A percentile compares a stretch with the other conserved stretches of the same genome.
These are phyloP conservation scores for Clarias laeviceps DNA, from an alignment of 2,797 vertebrate genomes.

Conservation along the genomic window DNA sequence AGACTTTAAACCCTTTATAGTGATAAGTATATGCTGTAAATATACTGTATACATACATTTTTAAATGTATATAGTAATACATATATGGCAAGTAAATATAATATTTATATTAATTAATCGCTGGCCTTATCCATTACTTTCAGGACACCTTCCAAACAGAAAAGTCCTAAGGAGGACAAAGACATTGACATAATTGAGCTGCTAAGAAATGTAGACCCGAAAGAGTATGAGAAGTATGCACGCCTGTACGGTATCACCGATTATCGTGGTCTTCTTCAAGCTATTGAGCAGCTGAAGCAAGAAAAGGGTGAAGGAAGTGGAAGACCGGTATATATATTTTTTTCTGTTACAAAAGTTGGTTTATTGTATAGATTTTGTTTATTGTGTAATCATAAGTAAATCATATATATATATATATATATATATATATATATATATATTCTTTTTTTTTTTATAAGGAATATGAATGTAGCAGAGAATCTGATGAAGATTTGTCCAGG, in stretches of 20 bases:
- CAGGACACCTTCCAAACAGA: slow-evolving; percentile 91
- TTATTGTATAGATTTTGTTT: slow-evolving; percentile 13
- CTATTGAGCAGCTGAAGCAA: slow-evolving; percentile 92
- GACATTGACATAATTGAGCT: slow-evolving; percentile 95
- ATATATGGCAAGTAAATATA: neutral
- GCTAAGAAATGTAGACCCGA: slow-evolving; percentile 96
- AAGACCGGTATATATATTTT: slow-evolving; percentile 66
- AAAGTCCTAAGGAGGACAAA: slow-evolving; percentile 88
- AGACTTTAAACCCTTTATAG: neutral
- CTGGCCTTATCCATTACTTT: neutral
- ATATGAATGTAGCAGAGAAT: slow-evolving; percentile 79
- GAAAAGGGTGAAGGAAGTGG: slow-evolving; percentile 89
- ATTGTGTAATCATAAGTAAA: neutral
- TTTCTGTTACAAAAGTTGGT: neutral
- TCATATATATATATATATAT: neutral
- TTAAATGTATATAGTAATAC: neutral
- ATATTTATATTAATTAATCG: neutral
- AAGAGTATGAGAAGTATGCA: slow-evolving; percentile 98
- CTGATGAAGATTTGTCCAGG: slow-evolving; percentile 86
- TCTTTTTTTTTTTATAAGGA: slow-evolving; percentile 74
- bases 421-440: neutral
- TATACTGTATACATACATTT: neutral
- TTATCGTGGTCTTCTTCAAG: slow-evolving; percentile 95
- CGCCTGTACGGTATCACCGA: slow-evolving; percentile 98
- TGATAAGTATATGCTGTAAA: neutral